phyloP scores from a whole-genome alignment of 2,888 invertebrate genomes.

The Caenorhabditis parvicauda region DNA sequence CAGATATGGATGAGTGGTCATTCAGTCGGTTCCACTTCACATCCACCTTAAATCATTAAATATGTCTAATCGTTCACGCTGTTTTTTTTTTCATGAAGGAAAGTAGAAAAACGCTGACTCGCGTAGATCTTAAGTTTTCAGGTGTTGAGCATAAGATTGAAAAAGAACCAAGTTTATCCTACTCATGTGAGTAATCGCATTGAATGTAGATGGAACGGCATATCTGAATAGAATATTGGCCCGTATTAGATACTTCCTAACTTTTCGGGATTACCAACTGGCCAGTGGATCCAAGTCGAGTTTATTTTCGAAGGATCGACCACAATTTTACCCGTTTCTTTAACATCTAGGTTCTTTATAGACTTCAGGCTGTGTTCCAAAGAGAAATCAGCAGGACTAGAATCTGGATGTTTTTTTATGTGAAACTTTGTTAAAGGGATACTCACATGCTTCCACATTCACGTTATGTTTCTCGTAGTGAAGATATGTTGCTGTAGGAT shows the following conservation, averaged over 20 bases:
- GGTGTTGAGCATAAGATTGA: neutral
- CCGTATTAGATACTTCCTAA: neutral
- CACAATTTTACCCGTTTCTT: conserved; percentile 28
- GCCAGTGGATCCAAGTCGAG: conserved; percentile 30
- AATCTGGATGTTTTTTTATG: conserved; percentile 11
- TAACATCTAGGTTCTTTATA: conserved; percentile 9
- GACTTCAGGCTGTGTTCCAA: conserved; percentile 14
- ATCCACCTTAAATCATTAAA: too few relatives aligned
- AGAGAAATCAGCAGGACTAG: conserved; percentile 15
- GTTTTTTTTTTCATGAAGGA: neutral
- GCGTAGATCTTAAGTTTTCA: neutral
- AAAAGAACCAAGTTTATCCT: conserved; percentile 12
- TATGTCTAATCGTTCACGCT: too few relatives aligned
- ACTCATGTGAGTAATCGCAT: conserved; percentile 29
- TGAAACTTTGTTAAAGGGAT: neutral
- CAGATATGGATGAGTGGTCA: neutral
- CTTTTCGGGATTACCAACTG: conserved; percentile 5
- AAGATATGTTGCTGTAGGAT: conserved; percentile 19
- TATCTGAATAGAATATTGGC: neutral
- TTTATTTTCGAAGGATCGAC: conserved; percentile 16
- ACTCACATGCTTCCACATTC: conserved; percentile 19
- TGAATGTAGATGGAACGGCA: conserved; percentile 6
- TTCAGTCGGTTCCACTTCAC: too few relatives aligned
- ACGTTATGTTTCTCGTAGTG: conserved; percentile 22
- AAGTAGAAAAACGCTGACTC: neutral